These are phyloP conservation scores for Trissolcus japonicus DNA, from an alignment of 2,888 invertebrate species.

Conservation along the genomic window DNA sequence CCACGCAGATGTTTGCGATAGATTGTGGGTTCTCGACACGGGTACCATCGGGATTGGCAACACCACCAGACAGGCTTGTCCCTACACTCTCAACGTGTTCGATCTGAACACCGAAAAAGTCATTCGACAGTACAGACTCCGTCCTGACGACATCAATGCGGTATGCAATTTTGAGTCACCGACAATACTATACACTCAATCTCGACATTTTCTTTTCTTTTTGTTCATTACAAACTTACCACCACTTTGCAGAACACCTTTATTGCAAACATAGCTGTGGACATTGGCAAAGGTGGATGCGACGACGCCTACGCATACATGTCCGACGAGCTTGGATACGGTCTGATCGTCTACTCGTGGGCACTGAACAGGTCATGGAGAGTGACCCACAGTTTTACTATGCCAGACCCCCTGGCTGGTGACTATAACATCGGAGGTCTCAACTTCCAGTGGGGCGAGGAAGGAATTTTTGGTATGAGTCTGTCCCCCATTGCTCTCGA, in stretches of 20 bases:
- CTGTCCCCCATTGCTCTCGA: conserved; percentile 82
- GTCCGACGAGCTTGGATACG: conserved; percentile 89
- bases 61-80: conserved; percentile 86
- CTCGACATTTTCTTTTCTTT: too few species aligned
- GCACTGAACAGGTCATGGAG: conserved; percentile 87
- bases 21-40: conserved; percentile 90
- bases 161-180: conserved; percentile 55
- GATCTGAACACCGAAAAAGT: conserved; percentile 85
- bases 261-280: conserved; percentile 91
- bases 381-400: conserved; percentile 86
- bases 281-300: conserved; percentile 83
- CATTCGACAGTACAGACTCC: conserved; percentile 83
- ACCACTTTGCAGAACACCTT: conserved; percentile 80
- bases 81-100: conserved; percentile 86
- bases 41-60: conserved; percentile 89
- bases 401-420: conserved; percentile 87
- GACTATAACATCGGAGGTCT: conserved; percentile 88
- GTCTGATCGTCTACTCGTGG: conserved; percentile 88
- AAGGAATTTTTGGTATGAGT: conserved; percentile 88
- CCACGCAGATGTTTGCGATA: conserved; percentile 86
- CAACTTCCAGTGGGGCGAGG: conserved; percentile 90
- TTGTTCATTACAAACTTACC: neutral
- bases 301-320: conserved; percentile 88
- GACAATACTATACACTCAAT: too few species aligned
- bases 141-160: conserved; percentile 84